These are phyloP conservation scores for Crepidodera aurea DNA, from an alignment of 2,888 invertebrate species.

Conservation along the genomic window DNA sequence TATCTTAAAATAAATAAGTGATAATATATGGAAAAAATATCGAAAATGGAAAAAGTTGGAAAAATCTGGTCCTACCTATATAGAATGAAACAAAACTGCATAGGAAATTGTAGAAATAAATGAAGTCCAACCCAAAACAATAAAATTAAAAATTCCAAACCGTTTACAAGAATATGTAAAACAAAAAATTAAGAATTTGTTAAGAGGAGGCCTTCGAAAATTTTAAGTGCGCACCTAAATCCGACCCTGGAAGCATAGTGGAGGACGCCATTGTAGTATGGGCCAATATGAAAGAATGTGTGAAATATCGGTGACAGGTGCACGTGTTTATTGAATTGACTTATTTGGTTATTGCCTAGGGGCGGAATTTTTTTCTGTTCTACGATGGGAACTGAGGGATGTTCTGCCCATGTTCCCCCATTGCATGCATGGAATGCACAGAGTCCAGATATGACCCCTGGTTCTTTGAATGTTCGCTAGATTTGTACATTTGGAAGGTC, in stretches of 20 bases:
- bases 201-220: too few species aligned
- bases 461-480: conserved; percentile 16
- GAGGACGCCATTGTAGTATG: conserved; percentile 10
- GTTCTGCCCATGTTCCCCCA: conserved; percentile 6
- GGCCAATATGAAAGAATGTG: conserved; percentile 39
- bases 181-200: too few species aligned
- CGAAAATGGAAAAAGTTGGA: too few species aligned
- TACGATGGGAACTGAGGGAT: conserved; percentile 22
- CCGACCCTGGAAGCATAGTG: background rate
- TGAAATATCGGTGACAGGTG: conserved; percentile 41
- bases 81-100: too few species aligned
- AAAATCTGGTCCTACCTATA: too few species aligned
- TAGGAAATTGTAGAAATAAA: too few species aligned
- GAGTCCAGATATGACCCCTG: conserved; percentile 15
- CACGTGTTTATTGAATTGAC: conserved; percentile 41
- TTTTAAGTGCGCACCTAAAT: too few species aligned
- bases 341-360: conserved; percentile 32
- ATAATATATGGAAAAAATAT: too few species aligned
- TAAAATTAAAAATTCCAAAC: too few species aligned
- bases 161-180: too few species aligned
- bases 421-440: conserved; percentile 8
- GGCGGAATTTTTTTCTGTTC: conserved; percentile 18
- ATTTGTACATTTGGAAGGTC: conserved; percentile 12
- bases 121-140: too few species aligned
- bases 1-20: too few species aligned